A percentile compares a stretch with the other conserved stretches of the same genome.
These are phyloP conservation scores for Chinchilla lanigera DNA, from an alignment of 2,113 vertebrate species.

Conservation along the genomic window DNA sequence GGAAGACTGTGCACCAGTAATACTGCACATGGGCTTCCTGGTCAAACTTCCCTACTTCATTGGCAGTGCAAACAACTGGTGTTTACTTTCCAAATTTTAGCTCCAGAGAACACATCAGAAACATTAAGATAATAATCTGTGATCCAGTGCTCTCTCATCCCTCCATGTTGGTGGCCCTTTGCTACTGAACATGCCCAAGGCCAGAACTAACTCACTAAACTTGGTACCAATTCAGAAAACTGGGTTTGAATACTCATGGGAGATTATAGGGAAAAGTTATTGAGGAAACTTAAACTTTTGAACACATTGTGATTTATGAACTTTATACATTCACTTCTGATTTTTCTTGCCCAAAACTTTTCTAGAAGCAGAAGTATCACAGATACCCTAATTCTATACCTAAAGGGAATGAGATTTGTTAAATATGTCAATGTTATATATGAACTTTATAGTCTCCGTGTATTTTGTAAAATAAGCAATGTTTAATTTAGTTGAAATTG, in stretches of 20 bases:
- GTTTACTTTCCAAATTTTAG: neutral
- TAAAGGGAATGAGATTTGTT: neutral
- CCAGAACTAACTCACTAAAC: neutral
- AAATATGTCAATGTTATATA: neutral
- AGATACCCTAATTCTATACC: neutral
- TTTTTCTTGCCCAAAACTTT: neutral
- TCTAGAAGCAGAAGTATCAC: neutral
- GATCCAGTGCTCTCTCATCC: neutral
- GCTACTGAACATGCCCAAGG: neutral
- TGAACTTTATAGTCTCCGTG: neutral
- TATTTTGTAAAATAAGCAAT: conserved; percentile 4
- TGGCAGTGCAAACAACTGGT: conserved; percentile 36
- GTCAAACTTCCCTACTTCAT: neutral
- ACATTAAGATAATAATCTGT: neutral
- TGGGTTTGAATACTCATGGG: neutral
- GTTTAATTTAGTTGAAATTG: neutral
- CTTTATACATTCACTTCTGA: neutral
- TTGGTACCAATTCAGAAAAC: neutral
- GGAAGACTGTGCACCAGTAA: neutral
- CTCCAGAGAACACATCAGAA: neutral
- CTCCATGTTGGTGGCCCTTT: neutral
- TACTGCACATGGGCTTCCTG: neutral
- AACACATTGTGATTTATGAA: neutral
- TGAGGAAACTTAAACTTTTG: neutral
- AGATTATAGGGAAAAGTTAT: neutral